phyloP scores from a whole-genome alignment of 2,797 vertebrate genomes.

The Hippocampus kuda region DNA sequence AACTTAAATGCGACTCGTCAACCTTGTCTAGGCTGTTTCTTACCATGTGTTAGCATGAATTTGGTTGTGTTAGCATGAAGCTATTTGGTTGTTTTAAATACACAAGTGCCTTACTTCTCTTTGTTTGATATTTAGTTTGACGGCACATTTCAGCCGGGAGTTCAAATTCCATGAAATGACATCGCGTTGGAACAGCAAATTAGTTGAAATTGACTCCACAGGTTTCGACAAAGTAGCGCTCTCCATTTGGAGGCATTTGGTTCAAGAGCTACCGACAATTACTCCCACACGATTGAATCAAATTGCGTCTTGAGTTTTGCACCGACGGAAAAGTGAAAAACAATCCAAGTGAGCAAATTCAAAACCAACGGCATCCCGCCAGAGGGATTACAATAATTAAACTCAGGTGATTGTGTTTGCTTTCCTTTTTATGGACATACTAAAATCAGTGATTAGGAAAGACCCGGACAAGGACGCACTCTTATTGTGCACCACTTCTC shows the following conservation, averaged over 20 bases:
- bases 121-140: too few species aligned
- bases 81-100: too few species aligned
- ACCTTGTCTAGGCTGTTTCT: too few species aligned
- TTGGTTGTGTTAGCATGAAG: too few species aligned
- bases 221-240: neutral
- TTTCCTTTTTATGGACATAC: constrained; percentile 23
- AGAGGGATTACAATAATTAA: neutral
- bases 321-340: neutral
- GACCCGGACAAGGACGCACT: constrained; percentile 34
- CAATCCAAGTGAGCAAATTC: neutral
- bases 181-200: neutral
- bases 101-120: too few species aligned
- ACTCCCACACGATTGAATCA: neutral
- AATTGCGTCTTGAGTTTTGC: neutral
- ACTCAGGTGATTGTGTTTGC: constrained; percentile 37
- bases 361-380: neutral
- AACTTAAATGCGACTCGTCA: too few species aligned
- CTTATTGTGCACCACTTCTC: constrained; percentile 45
- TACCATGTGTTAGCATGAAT: too few species aligned
- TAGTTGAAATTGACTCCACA: neutral
- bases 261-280: neutral
- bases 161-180: neutral
- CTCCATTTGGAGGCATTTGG: neutral
- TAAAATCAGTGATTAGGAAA: constrained; percentile 28
- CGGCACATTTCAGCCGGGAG: too few species aligned